Evolutionary conservation across 2,113 vertebrate genomes (phyloP), one percentile per base, ranked within the genome.

Genomic region (Ameiurus melas): DNA sequence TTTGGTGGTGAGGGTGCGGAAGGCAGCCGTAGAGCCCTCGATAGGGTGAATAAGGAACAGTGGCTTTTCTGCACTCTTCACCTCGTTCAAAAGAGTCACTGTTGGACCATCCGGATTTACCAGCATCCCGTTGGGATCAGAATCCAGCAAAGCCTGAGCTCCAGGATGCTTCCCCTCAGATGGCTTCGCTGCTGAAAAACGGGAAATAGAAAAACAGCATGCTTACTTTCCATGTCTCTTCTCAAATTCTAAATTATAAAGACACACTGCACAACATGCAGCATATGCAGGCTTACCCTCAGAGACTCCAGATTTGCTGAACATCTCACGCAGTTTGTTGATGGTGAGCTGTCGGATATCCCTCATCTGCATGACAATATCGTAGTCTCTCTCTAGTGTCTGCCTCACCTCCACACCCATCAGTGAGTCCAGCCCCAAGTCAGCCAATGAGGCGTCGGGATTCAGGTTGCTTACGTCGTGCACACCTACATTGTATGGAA

Each of bases 361-460:
- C 39, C 97, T 96, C 97, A 97, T 97, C 8, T 96, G 92, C 96
- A 99, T 96, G 70, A 96, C 91, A 0, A 99, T 95, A 90, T 98
- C 96, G 0, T 97, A 96, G 93, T 99, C 97, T 0, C 97, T 95
- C 91, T 99, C 98, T 89, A 99, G 94, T 0, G 94, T 97, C 93
- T 99, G 98, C 8, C 97, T 97, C 75, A 99, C 97, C 93, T 99
- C 98, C 85, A 99, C 98, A 0, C 97, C 97, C 98, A 99, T 99
- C 90, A 99, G 92, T 0, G 98, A 99, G 92, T 99, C 98, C 90
- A 99, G 94, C 47, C 98, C 98, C 87, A 99, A 92, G 90, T 99
- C 98, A 0, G 96, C 96, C 93, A 99, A 91, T 0, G 97, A 96
- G 70, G 95, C 93, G 3, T 98, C 97, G 25, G 95, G 91, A 58